Base-by-base conservation (phyloP, 2,888 invertebrate genomes). In the Prionchulus punctatus region DNA sequence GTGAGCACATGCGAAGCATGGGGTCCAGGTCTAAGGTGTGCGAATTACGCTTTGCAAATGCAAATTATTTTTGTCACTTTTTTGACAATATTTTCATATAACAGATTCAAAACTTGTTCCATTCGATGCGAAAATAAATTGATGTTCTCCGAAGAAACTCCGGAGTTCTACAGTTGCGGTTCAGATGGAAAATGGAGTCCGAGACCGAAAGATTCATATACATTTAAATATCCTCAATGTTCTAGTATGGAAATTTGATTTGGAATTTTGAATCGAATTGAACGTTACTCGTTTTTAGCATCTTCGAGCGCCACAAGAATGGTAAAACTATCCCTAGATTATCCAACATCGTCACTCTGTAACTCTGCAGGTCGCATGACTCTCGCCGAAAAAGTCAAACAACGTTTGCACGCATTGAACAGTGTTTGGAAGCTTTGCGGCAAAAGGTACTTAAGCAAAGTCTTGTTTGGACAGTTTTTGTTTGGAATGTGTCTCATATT, bases 111-210 rank as follows among this genome's bases (percentile, higher is more conserved):
- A 75, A 86, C 91, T 1, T 94, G 92, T 71, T 88, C 89, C 73
- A 89, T 74, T 18, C 64, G 65, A 45, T 75, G 74, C 61, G 61
- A 65, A 26, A 63, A 67, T 55, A 68, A 69, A 28, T 64, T 62
- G 49, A 65, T 64, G 62, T 96, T 96, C 77, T 89, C 91, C 0
- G 85, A 88, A 69, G 81, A 82, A 57, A 86, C 91, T n/a, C 91
- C 94, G 1, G 85, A 86, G 63, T 94, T 94, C 78, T 96, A 91
- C 72, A 89, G 89, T 1, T 96, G 96, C 70, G 92, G 91, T n/a
- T 86, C 86, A 55, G 92, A 94, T 80, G 96, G 94, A 43, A 86
- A 89, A 74, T 96, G 94, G 96, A 79, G 90, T 64, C 92, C 92
- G 15, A 47, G 62, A 4, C 60, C 63, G 12, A 53, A 58, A 36